Conservation (phyloP, 2,113 vertebrate species). For the Hucho hucho region DNA sequence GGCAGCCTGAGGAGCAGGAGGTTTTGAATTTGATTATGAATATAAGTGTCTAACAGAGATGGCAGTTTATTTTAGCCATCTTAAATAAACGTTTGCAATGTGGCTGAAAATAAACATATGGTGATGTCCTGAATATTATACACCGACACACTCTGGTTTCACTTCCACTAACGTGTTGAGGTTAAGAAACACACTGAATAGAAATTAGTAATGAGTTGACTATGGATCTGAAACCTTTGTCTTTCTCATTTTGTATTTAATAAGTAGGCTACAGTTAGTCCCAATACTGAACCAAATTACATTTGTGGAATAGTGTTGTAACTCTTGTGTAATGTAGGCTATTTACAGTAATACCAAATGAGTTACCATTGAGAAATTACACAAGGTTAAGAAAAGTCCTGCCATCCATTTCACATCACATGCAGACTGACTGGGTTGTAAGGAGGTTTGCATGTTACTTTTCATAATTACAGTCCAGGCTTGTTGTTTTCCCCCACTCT, state of each 20-base stretch:
- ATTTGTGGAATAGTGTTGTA: no score
- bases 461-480: background rate
- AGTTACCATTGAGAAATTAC: background rate
- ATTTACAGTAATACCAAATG: conserved; percentile 5
- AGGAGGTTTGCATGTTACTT: background rate
- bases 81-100: background rate
- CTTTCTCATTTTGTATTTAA: background rate
- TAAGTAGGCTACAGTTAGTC: no score
- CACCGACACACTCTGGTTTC: no score
- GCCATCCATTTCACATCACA: background rate
- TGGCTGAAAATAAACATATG: background rate
- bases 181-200: background rate
- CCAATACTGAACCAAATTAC: background rate
- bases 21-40: conserved; percentile 29
- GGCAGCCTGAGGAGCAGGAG: conserved; percentile 19
- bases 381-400: background rate
- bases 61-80: background rate
- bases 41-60: conserved; percentile 15
- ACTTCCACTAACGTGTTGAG: background rate
- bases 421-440: background rate
- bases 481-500: background rate
- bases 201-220: background rate
- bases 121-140: background rate
- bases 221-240: background rate
- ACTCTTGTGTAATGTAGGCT: no score